Evolutionary conservation across 2,888 invertebrate genomes (phyloP).

Genomic region (Tuta absoluta): DNA sequence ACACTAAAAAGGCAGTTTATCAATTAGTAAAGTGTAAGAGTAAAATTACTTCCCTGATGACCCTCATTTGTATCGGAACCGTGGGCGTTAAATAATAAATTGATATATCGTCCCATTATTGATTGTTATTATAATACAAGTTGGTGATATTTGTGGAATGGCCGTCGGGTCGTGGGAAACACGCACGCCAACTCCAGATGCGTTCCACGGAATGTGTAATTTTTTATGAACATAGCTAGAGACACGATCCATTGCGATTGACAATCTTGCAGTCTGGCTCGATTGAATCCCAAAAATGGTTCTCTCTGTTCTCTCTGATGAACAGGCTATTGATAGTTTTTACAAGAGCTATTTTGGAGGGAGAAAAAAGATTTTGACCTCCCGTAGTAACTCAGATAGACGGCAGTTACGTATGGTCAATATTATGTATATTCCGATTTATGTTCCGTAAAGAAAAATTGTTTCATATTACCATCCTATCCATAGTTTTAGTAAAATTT

Average conservation of each 20-base stretch:
- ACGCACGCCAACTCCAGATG: conserved; percentile 44
- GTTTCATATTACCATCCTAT: too few species aligned
- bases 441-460: too few species aligned
- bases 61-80: conserved; percentile 36
- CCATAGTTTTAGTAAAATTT: too few species aligned
- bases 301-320: too few species aligned
- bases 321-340: too few species aligned
- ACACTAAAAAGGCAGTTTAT: conserved; percentile 28
- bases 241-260: too few species aligned
- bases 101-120: conserved; percentile 51
- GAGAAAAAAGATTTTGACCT: too few species aligned
- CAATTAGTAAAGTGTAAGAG: conserved; percentile 50
- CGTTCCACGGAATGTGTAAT: conserved; percentile 52
- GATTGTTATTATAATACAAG: conserved; percentile 58
- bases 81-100: conserved; percentile 53
- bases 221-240: not conserved
- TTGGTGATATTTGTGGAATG: conserved; percentile 48
- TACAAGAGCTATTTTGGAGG: too few species aligned
- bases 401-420: too few species aligned
- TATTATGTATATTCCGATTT: too few species aligned
- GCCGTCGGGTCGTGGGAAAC: conserved; percentile 68
- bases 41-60: conserved; percentile 31
- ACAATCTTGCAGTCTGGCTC: not conserved
- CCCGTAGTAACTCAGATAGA: too few species aligned
- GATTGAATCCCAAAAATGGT: too few species aligned